These are phyloP conservation scores for Lithophane socia DNA, from an alignment of 2,888 invertebrate species.

Conservation along the genomic window DNA sequence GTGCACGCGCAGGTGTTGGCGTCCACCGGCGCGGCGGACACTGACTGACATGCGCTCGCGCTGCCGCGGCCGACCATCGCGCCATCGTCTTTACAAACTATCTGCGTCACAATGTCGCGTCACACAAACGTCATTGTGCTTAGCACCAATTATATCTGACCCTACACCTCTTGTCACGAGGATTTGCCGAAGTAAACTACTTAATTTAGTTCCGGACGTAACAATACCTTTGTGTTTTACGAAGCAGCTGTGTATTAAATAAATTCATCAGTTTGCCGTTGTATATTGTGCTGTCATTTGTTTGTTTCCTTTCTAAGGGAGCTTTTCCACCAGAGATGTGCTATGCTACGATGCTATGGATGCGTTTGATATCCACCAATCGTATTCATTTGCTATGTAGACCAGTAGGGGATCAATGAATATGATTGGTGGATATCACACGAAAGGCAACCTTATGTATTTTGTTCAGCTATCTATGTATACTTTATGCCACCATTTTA, in stretches of 20 bases:
- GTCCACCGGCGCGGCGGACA: slow-evolving; percentile 78
- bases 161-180: slow-evolving; percentile 33
- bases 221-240: slow-evolving; percentile 8
- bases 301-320: background rate
- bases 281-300: background rate
- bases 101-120: slow-evolving; percentile 64
- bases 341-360: no score
- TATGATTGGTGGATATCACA: no score
- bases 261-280: background rate
- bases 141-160: slow-evolving; percentile 40
- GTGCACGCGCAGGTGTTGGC: slow-evolving; percentile 79
- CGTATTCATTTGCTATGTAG: no score
- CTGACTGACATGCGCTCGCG: slow-evolving; percentile 78
- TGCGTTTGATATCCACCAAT: no score
- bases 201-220: slow-evolving; percentile 30
- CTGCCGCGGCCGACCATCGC: slow-evolving; percentile 59
- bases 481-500: background rate
- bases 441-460: no score
- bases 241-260: background rate
- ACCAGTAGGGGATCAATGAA: no score
- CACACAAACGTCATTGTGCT: slow-evolving; percentile 62
- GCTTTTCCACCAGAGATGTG: no score
- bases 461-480: background rate
- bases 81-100: slow-evolving; percentile 60
- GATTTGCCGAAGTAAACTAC: slow-evolving; percentile 22